phyloP scores from a whole-genome alignment of 2,888 invertebrate genomes.

The Cylindroiulus punctatus region DNA sequence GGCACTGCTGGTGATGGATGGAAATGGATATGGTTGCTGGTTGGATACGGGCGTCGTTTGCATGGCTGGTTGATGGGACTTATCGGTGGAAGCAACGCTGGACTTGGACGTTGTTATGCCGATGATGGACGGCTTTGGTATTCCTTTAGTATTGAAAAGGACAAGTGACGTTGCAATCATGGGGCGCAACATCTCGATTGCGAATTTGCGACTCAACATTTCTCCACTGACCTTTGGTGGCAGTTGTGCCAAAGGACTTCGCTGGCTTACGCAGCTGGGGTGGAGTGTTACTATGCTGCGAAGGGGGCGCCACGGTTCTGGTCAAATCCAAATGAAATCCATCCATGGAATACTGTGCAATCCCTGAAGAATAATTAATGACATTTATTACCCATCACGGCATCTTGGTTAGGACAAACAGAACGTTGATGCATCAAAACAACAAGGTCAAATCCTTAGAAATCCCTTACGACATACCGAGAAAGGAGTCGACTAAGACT shows the following conservation, averaged over 20 bases:
- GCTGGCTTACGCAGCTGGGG: slow-evolving; percentile 88
- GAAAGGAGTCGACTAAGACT: slow-evolving; percentile 92
- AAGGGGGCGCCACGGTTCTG: slow-evolving; percentile 68
- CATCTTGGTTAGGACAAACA: neutral
- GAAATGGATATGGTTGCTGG: slow-evolving; percentile 56
- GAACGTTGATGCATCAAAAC: neutral
- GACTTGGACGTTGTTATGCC: slow-evolving; percentile 71
- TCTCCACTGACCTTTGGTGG: slow-evolving; percentile 70
- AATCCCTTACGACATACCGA: slow-evolving; percentile 70
- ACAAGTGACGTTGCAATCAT: neutral
- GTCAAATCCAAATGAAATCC: slow-evolving; percentile 47
- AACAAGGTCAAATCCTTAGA: neutral
- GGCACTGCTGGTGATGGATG: slow-evolving; percentile 68
- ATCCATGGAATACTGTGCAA: slow-evolving; percentile 56
- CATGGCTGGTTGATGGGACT: slow-evolving; percentile 54
- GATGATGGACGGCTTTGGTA: slow-evolving; percentile 82
- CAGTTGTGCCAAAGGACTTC: slow-evolving; percentile 90
- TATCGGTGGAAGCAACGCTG: slow-evolving; percentile 56
- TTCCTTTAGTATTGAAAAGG: neutral
- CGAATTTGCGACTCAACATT: neutral
- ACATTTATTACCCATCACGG: neutral
- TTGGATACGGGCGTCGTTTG: slow-evolving; percentile 50
- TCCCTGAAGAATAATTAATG: slow-evolving; percentile 55
- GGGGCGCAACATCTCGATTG: neutral
- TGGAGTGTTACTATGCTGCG: slow-evolving; percentile 60